Evolutionary conservation across 2,888 invertebrate genomes (phyloP).

Genomic region (Sphaerophoria rueppellii): DNA sequence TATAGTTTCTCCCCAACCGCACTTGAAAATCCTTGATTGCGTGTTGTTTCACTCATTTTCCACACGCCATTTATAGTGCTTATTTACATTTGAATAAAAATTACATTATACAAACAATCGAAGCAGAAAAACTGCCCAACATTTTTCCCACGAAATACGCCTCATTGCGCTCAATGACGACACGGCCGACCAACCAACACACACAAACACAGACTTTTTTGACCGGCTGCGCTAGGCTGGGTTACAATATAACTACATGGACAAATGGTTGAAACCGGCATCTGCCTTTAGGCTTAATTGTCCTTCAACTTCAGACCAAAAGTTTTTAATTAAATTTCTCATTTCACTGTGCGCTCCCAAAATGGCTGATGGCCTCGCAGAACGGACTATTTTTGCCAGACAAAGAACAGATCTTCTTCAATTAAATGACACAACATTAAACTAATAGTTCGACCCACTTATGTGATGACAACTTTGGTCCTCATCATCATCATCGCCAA

Average conservation of each 20-base stretch:
- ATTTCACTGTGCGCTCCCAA: constrained; percentile 21
- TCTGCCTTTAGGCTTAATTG: constrained; percentile 23
- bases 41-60: constrained; percentile 1
- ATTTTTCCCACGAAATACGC: neutral
- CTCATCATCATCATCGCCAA: constrained; percentile 48
- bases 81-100: constrained; percentile 66
- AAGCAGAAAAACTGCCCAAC: constrained; percentile 40
- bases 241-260: too few species aligned
- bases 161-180: neutral
- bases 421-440: constrained; percentile 71
- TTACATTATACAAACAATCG: constrained; percentile 52
- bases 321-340: constrained; percentile 71
- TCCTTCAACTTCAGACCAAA: constrained; percentile 47
- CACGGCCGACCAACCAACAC: neutral
- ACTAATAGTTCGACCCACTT: constrained; percentile 72
- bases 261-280: neutral
- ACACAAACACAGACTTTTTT: too few species aligned
- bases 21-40: neutral
- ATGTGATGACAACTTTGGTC: constrained; percentile 68
- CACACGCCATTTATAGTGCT: neutral
- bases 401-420: constrained; percentile 49
- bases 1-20: neutral
- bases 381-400: neutral
- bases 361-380: neutral
- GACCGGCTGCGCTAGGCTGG: neutral